These are phyloP conservation scores for Salvelinus alpinus DNA, from an alignment of 2,113 vertebrate genomes.

Conservation along the genomic window DNA sequence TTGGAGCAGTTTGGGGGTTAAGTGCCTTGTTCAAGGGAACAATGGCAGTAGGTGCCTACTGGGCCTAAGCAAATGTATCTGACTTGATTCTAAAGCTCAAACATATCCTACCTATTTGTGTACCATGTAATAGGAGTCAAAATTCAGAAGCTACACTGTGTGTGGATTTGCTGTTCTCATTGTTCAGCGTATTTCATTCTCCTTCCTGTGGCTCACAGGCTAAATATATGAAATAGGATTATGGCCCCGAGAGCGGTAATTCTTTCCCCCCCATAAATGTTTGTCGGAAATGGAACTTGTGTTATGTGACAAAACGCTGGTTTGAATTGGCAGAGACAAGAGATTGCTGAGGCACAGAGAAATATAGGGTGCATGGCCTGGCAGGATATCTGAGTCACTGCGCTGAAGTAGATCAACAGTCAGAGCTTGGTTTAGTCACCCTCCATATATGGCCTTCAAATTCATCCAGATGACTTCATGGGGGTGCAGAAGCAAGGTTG, in stretches of 20 bases:
- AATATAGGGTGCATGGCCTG: background rate
- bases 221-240: slow-evolving; percentile 13
- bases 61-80: too few species aligned
- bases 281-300: background rate
- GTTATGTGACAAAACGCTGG: slow-evolving; percentile 30
- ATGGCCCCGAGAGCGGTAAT: slow-evolving; percentile 2
- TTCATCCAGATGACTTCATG: slow-evolving; percentile 6
- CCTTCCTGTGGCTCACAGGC: background rate
- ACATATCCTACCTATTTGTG: background rate
- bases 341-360: slow-evolving; percentile 9
- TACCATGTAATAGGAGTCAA: background rate
- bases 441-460: background rate
- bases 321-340: slow-evolving; percentile 26
- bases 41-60: too few species aligned
- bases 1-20: too few species aligned
- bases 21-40: too few species aligned
- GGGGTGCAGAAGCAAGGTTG: background rate
- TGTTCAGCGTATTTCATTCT: slow-evolving; percentile 1
- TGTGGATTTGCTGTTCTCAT: background rate
- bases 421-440: background rate
- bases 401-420: background rate
- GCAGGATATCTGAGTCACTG: slow-evolving; percentile 16
- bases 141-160: background rate
- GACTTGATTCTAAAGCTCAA: background rate
- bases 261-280: background rate